Evolutionary conservation across 2,113 vertebrate genomes (phyloP), one percentile per base, ranked within the genome.

Genomic region (Callionymus lyra): DNA sequence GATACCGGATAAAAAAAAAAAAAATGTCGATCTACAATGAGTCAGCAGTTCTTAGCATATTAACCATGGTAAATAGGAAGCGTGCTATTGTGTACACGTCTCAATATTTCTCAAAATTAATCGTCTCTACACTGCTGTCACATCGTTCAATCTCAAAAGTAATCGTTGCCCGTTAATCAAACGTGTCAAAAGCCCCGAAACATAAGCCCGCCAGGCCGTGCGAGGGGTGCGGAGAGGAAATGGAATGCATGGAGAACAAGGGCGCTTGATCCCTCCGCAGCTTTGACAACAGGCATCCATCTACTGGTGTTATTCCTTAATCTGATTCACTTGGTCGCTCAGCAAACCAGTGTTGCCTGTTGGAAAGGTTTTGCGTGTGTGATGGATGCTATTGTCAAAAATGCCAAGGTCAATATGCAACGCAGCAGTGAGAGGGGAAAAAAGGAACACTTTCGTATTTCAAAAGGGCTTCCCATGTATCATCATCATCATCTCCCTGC

Each of bases 311-410:
- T 87, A 89, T 88, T 89, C 86, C 85, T 86, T 89, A 87, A 86
- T 87, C 82, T 87, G 84, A 87, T 90, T 90, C 89, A 89, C 85
- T 90, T 88, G 88, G 85, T 87, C 79, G 86, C 84, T 80, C 83
- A 72, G 82, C 76, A 74, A 86, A 88, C 80, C 74, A 81, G 77
- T 53, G 74, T 79, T 76, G 85, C 83, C 82, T 86, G 85, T 86
- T 91, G 89, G 87, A 94, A 89, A 84, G 85, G 86, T 86, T 89
- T 90, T 83, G 82, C 76, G 82, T 79, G 71, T 73, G 85, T 97
- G 92, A 96, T 91, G 87, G 87, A 96, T 97, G 91, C 77, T 84
- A 88, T 89, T 93, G 91, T 94, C 93, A 94, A 82, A 92, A 87
- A 88, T 85, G 89, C 88, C 91, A 92, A 91, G 90, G 91, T 93